phyloP scores from a whole-genome alignment of 2,888 invertebrate genomes.

The Allolobophora icterica region DNA sequence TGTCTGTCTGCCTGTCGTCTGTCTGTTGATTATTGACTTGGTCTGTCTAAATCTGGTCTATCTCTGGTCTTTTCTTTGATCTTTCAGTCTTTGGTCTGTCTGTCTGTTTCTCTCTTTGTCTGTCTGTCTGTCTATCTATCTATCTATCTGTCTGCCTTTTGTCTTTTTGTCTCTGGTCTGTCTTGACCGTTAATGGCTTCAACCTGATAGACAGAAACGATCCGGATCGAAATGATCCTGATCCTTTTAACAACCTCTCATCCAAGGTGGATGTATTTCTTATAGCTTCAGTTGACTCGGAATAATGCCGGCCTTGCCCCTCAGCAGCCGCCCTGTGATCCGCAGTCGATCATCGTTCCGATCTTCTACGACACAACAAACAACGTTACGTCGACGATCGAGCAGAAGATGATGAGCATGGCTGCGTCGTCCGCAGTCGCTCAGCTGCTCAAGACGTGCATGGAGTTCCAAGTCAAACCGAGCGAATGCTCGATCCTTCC shows the following conservation, averaged over 20 bases:
- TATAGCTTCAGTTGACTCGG: slow-evolving; percentile 78
- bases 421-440: slow-evolving; percentile 52
- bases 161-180: no score
- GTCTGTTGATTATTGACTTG: no score
- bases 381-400: slow-evolving; percentile 85
- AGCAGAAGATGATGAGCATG: slow-evolving; percentile 72
- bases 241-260: not conserved
- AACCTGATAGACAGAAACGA: no score
- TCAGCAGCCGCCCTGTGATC: slow-evolving; percentile 68
- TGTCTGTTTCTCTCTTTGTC: no score
- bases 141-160: no score
- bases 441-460: slow-evolving; percentile 60
- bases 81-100: no score
- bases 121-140: no score
- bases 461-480: slow-evolving; percentile 59
- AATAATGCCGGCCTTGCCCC: slow-evolving; percentile 65
- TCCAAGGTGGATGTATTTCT: not conserved
- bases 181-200: no score
- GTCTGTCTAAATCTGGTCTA: no score
- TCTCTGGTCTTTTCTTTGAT: no score
- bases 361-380: slow-evolving; percentile 86
- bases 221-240: not conserved
- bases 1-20: no score
- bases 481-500: slow-evolving; percentile 87
- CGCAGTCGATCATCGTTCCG: slow-evolving; percentile 81